Evolutionary conservation across 2,113 vertebrate species (phyloP), one percentile per base, ranked within the genome.

Genomic region (human): DNA sequence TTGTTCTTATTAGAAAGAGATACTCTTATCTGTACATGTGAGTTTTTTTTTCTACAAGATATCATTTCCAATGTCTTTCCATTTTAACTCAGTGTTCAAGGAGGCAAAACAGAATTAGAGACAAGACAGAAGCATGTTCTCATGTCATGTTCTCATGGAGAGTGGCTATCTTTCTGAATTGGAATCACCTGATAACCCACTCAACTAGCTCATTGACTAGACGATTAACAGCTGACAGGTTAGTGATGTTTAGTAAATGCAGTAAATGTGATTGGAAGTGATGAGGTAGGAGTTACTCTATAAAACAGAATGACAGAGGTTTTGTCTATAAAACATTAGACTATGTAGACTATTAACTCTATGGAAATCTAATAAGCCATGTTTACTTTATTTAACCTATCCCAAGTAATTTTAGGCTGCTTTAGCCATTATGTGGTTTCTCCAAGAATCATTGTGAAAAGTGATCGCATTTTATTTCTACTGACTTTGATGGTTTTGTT

Each of bases 401-500:
- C 10, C 2, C 20, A 87, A 87, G 45, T 45, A 61, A 52, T 90
- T 55, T 83, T 57, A 80, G 27, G 27, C 30, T 50, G 45, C 27
- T 70, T 96, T 64, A 57, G 30, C 17, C 3, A 32, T 95, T 96
- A 40, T 43, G n/a, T 45, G 9, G 76, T 90, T 92, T 94, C 43
- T 83, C 89, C 30, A 23, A 96, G 48, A 50, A 96, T 91, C 45
- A 85, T 38, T 89, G 13, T 95, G n/a, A 89, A 92, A 97, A 94
- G 45, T 73, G 35, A 96, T 90, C 61, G 72, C 45, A 79, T 86
- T 95, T 88, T 86, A 93, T 75, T 96, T 96, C 78, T 81, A 89
- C 25, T 93, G 72, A 93, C 48, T 93, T 96, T 95, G 86, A 96
- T 97, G 73, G n/a, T 88, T 96, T 96, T 95, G 12, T 70, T 95